Evolutionary conservation across 1,140 invertebrate species (phyloP).

Genomic region (Leptoteleia sp.): DNA sequence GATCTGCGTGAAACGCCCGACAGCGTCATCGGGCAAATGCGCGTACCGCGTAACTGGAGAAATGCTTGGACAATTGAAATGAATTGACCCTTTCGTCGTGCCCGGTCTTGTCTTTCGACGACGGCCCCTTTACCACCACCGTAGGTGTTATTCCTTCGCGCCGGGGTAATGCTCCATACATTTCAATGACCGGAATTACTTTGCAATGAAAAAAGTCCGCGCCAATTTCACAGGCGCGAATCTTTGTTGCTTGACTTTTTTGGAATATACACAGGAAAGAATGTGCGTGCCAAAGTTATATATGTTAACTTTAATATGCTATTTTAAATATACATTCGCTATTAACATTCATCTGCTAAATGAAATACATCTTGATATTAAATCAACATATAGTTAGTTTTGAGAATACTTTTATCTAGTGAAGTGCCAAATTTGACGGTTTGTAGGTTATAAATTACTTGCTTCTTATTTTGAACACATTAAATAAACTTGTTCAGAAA

Average conservation of each 20-base stretch:
- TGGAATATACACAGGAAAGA: too few relatives aligned
- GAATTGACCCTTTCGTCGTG: slow-evolving; percentile 51
- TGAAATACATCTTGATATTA: too few relatives aligned
- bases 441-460: too few relatives aligned
- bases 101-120: slow-evolving; percentile 32
- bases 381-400: too few relatives aligned
- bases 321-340: too few relatives aligned
- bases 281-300: too few relatives aligned
- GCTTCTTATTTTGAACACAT: too few relatives aligned
- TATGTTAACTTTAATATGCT: too few relatives aligned
- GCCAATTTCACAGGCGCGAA: slow-evolving; percentile 20
- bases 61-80: slow-evolving; percentile 58
- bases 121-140: slow-evolving; percentile 37
- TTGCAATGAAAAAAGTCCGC: slow-evolving; percentile 39
- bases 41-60: slow-evolving; percentile 54
- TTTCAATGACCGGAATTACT: slow-evolving; percentile 40
- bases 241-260: slow-evolving; percentile 39
- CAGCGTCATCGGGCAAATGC: slow-evolving; percentile 57
- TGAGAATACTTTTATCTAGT: too few relatives aligned
- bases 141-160: slow-evolving; percentile 42
- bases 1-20: slow-evolving; percentile 61
- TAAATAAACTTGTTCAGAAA: too few relatives aligned
- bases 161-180: slow-evolving; percentile 23
- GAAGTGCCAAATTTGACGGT: too few relatives aligned
- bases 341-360: too few relatives aligned